Base-by-base conservation (phyloP, 2,888 invertebrate species). In the Acronicta alni region DNA sequence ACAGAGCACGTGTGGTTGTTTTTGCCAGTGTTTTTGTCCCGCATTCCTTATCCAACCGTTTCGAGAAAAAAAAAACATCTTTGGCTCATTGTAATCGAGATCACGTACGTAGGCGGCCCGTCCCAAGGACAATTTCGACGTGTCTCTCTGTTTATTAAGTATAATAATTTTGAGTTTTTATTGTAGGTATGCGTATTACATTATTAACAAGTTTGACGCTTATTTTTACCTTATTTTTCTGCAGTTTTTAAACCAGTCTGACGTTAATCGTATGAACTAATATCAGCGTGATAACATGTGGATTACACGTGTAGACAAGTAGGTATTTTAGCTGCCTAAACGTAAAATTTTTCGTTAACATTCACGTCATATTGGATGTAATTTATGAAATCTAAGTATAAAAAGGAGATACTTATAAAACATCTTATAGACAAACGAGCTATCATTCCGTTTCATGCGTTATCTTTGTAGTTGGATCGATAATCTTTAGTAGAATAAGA, bases 21-120 rank as follows among this genome's bases (percentile, higher is more conserved):
- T 77, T 79, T 79, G 69, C 57, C 51, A 47, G 44, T 3, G 32
- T 79, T 78, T 79, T 78, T 76, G 58, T 35, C 32, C 12, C 66
- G 55, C 72, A 78, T 78, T 76, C 77, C 72, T 32, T 58, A n/a
- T 23, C 18, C 59, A 67, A 79, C 56, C 54, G 72, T 60, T 59
- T 49, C 17, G 46, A 58, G 60, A 75, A 70, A 77, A 76, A 67
- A 3, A 52, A 52, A 66, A 52, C 62, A 65, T 74, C 35, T 35
- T 35, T 72, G 79, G 70, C 77, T 74, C 68, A 76, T 79, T 79
- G 68, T 74, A 70, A 76, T 64, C 69, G 68, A 79, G 67, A 75
- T 70, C 77, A 78, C 79, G 77, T 61, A 54, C 70, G 49, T 52
- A 60, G 64, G 60, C 56, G 63, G 35, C 18, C 63, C 56, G 63